A percentile compares a stretch with the other conserved stretches of the same genome.
phyloP scores from a whole-genome alignment of 2,113 vertebrate species.

The Raja brachyura region DNA sequence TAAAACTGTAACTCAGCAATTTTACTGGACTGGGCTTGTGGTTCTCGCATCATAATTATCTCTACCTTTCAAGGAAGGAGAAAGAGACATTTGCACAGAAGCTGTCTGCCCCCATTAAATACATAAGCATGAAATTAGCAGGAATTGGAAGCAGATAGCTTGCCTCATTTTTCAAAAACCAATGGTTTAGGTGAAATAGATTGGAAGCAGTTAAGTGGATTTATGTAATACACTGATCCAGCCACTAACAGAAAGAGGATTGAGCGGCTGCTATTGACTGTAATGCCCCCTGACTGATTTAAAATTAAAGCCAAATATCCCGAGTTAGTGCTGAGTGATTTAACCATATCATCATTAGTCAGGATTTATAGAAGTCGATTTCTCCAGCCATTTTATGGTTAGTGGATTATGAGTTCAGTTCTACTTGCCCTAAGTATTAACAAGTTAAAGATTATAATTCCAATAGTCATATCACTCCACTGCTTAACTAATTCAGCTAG shows the following conservation, averaged over 20 bases:
- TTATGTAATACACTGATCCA: slow-evolving; percentile 37
- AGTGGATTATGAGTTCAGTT: slow-evolving; percentile 30
- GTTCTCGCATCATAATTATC: slow-evolving; percentile 12
- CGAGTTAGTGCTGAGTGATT: slow-evolving; percentile 27
- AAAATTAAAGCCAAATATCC: slow-evolving; percentile 30
- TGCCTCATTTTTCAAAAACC: slow-evolving; percentile 33
- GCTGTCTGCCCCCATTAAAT: slow-evolving; percentile 30
- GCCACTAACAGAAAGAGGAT: slow-evolving; percentile 34
- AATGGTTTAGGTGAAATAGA: slow-evolving; percentile 27
- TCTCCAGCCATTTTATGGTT: slow-evolving; percentile 34
- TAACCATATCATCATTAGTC: slow-evolving; percentile 24
- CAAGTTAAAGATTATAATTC: slow-evolving; percentile 29
- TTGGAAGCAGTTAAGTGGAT: slow-evolving; percentile 39
- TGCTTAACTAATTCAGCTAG: neutral
- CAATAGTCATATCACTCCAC: neutral
- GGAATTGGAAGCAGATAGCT: slow-evolving; percentile 30
- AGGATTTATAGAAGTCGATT: slow-evolving; percentile 35
- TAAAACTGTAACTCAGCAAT: slow-evolving; percentile 31
- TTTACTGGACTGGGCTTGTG: slow-evolving; percentile 15
- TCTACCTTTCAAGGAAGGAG: neutral
- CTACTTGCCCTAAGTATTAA: slow-evolving; percentile 16
- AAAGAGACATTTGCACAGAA: slow-evolving; percentile 34
- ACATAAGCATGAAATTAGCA: slow-evolving; percentile 31
- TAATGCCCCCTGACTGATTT: slow-evolving; percentile 34
- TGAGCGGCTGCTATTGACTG: slow-evolving; percentile 33